phyloP scores from a whole-genome alignment of 2,113 vertebrate species.

The Hypocryptadius cinnamomeus region DNA sequence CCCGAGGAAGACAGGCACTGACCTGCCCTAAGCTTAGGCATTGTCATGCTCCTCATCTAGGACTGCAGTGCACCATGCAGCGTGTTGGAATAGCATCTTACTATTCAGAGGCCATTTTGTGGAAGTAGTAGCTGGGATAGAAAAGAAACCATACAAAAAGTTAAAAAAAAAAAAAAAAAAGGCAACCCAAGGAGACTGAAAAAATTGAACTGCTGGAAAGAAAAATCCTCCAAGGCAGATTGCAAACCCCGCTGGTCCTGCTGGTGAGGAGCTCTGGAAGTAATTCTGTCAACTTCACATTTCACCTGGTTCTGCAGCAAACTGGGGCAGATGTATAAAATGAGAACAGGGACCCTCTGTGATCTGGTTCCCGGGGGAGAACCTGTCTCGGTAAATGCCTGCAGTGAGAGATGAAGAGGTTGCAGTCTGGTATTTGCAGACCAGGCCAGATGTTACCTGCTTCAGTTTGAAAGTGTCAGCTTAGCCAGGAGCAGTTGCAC shows the following conservation, averaged over 20 bases:
- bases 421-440: not conserved
- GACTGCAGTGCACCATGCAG: not conserved
- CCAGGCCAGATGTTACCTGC: constrained; percentile 19
- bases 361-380: not conserved
- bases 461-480: constrained; percentile 13
- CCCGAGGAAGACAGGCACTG: not conserved
- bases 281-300: not conserved
- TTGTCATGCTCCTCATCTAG: not conserved
- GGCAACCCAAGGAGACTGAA: not conserved
- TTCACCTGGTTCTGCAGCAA: constrained; percentile 6
- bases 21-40: not conserved
- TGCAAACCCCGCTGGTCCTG: not conserved
- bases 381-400: not conserved
- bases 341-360: not conserved
- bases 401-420: not conserved
- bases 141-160: not conserved
- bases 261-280: not conserved
- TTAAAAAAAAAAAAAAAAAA: not conserved
- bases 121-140: not conserved
- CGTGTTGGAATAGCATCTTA: not conserved
- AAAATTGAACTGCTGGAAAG: not conserved
- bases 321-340: not conserved
- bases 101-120: not conserved
- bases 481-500: not conserved
- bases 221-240: not conserved